These are phyloP conservation scores for Macquaria australasica DNA, from an alignment of 2,113 vertebrate species.

Conservation along the genomic window DNA sequence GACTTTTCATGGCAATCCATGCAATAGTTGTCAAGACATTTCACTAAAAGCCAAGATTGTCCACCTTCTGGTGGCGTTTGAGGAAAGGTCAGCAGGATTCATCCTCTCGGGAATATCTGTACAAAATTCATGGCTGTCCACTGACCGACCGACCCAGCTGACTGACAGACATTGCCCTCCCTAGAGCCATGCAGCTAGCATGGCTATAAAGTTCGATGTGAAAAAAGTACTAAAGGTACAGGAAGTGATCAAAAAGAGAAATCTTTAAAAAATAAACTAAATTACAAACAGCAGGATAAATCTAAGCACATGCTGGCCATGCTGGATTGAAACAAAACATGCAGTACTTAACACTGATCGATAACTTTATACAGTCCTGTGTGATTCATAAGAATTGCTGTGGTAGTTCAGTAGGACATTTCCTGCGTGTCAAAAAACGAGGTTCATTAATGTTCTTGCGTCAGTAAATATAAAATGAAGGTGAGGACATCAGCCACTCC, in stretches of 20 bases:
- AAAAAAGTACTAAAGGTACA: neutral
- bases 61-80: no score
- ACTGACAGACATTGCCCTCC: neutral
- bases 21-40: no score
- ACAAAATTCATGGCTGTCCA: no score
- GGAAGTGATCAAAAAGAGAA: no score
- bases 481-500: neutral
- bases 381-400: neutral
- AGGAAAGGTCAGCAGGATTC: no score
- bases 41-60: no score
- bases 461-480: neutral
- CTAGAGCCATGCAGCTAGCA: neutral
- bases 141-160: neutral
- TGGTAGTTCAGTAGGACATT: neutral
- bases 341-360: neutral
- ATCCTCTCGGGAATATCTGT: no score
- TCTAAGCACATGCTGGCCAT: neutral
- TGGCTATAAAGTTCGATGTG: neutral
- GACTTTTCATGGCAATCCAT: no score
- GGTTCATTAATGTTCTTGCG: neutral
- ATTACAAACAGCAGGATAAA: slow-evolving; percentile 6
- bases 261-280: neutral
- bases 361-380: neutral
- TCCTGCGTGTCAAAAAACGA: neutral
- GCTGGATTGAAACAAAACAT: slow-evolving; percentile 1